phyloP scores from a whole-genome alignment of 2,797 vertebrate species.

The Anas bahamensis region DNA sequence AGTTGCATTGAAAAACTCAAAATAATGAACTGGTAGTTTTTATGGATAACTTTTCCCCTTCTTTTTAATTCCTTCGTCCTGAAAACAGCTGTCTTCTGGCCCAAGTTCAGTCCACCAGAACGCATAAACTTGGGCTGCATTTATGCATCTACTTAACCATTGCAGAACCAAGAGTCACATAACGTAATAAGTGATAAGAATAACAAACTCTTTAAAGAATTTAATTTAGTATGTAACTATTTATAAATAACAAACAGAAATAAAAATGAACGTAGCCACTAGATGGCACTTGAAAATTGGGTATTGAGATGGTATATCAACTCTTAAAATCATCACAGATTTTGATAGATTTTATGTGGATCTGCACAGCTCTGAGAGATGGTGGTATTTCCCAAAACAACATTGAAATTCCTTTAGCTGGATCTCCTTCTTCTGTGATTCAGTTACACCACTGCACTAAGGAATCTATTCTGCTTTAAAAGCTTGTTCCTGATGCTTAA shows the following conservation, averaged over 20 bases:
- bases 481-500: not conserved
- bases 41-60: not conserved
- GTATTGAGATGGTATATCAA: not conserved
- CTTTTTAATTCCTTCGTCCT: not conserved
- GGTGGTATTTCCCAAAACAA: not conserved
- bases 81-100: not conserved
- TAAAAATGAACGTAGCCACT: conserved; percentile 66
- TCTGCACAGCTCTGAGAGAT: not conserved
- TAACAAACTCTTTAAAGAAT: not conserved
- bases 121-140: not conserved
- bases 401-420: not conserved
- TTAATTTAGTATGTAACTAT: not conserved
- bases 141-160: not conserved
- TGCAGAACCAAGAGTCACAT: not conserved
- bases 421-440: not conserved
- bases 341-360: not conserved
- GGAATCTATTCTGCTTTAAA: not conserved
- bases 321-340: not conserved
- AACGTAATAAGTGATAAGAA: not conserved
- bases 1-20: not conserved
- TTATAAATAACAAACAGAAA: not conserved
- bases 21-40: not conserved
- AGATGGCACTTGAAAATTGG: conserved; percentile 76
- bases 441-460: not conserved
- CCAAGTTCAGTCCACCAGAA: not conserved